Conservation (phyloP, 2,888 invertebrate species). For the Didymodactylos carnosus region DNA sequence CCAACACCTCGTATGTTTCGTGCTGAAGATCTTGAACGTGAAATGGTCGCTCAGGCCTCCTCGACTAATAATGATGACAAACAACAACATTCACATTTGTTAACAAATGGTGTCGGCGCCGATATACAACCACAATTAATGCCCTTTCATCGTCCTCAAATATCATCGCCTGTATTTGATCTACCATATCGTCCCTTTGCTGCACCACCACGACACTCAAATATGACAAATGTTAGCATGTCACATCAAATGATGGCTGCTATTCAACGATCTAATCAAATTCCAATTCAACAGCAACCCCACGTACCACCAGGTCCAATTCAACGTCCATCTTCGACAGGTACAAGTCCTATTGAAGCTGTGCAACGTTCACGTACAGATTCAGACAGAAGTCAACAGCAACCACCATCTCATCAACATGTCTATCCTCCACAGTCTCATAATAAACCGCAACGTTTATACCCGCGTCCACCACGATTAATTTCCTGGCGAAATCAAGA, state of each 20-base stretch:
- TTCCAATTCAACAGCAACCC: background rate
- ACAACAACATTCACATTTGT: background rate
- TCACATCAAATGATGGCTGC: background rate
- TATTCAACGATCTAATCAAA: background rate
- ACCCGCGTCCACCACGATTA: background rate
- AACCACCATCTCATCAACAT: background rate
- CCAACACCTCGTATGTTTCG: background rate
- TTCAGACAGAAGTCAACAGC: too few relatives aligned
- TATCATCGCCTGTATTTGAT: too few relatives aligned
- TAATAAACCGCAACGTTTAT: background rate
- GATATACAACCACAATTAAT: too few relatives aligned
- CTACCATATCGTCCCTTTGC: too few relatives aligned
- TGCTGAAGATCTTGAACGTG: background rate
- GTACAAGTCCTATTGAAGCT: background rate
- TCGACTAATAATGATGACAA: background rate
- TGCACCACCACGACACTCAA: too few relatives aligned
- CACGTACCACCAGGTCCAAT: background rate
- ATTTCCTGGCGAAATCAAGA: slow-evolving; percentile 18
- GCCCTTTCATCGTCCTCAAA: too few relatives aligned
- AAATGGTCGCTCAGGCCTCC: background rate
- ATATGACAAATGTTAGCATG: background rate
- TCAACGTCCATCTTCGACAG: background rate
- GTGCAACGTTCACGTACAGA: too few relatives aligned
- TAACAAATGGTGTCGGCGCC: background rate
- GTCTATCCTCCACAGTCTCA: background rate